Base-by-base conservation (phyloP, 2,113 vertebrate genomes). In the Indri indri region DNA sequence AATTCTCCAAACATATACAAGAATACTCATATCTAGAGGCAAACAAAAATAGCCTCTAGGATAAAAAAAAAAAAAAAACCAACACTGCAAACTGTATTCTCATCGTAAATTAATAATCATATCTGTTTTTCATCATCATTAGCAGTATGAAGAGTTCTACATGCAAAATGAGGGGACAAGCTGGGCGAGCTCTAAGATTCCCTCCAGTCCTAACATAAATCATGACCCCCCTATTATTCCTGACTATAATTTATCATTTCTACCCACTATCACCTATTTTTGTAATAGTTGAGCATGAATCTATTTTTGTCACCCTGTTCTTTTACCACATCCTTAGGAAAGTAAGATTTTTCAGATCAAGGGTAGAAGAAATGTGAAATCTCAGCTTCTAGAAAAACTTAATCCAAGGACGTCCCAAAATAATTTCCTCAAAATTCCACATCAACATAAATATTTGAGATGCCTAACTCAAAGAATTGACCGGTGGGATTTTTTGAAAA, bases 261-360 rank as follows among this genome's bases (percentile, higher is more conserved):
- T 89, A 66, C 83, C 83, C 73, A 91, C 71, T 93, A 59, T 45
- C 37, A 50, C 74, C 88, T 95, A 95, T 94, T 97, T 97, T 80
- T 97, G 25, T 82, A 93, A 63, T 52, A 95, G 45, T 40, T 82
- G 61, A 83, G 11, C 73, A 74, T 27, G 25, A 93, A 85, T 93
- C 71, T 96, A 73, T 95, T 97, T 95, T 96, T 74, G 47, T 54
- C 81, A 80, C 50, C n/a, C 66, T 68, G 42, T 50, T 95, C 77
- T 91, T 83, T 90, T 91, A 82, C 42, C 71, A 92, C 25, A 95
- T 92, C 37, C 65, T 97, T 87, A 47, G 85, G 45, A 95, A 97
- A 86, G 34, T 74, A 68, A 94, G 52, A 79, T 54, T 94, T 94
- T 93, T 34, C 12, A n/a, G 18, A 96, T 93, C 63, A 73, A 93